Base-by-base conservation (phyloP, 2,888 invertebrate species). In the Drosophila anomalata region DNA sequence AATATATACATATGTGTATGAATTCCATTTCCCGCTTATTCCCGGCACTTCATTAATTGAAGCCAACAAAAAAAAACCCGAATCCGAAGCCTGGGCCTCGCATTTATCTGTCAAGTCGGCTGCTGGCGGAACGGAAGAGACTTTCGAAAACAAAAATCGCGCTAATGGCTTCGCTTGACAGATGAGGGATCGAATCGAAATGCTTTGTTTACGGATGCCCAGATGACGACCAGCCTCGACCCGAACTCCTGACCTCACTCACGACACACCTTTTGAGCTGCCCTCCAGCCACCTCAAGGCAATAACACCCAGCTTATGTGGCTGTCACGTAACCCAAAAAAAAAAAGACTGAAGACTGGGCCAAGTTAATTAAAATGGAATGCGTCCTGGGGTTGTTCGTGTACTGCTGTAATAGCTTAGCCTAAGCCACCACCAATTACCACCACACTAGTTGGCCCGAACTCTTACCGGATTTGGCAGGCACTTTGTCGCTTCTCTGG, bases 121-220 rank as follows among this genome's bases (percentile, higher is more conserved):
- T 42, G 51, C 51, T 12, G 26, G 26, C n/a, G n/a, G 7, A 36
- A 44, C 22, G 33, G 39, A 47, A 63, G n/a, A 24, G 46, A 12
- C 17, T 48, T 36, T 44, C 3, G 3, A n/a, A 50, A 42, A 44
- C 3, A 2, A n/a, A 50, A 42, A 44, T 29, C 12, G n/a, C 29
- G 55, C 48, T 76, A 73, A 80, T 86, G 59, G 73, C 20, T 57
- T 62, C 8, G n/a, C 31, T 53, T 78, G 81, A 76, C 71, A 80
- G 78, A 86, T 63, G 66, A 65, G 69, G 77, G 79, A 63, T 71
- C 71, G 36, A 44, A 44, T 20, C 6, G 4, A 42, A 17, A 41
- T 11, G 47, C 29, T n/a, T 22, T 47, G 9, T 11, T 48, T 11
- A 29, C 48, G 20, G 14, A 36, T 36, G 36, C 36, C 9, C 26